Evolutionary conservation across 2,797 vertebrate genomes (phyloP).

Genomic region (Acipenser ruthenus): DNA sequence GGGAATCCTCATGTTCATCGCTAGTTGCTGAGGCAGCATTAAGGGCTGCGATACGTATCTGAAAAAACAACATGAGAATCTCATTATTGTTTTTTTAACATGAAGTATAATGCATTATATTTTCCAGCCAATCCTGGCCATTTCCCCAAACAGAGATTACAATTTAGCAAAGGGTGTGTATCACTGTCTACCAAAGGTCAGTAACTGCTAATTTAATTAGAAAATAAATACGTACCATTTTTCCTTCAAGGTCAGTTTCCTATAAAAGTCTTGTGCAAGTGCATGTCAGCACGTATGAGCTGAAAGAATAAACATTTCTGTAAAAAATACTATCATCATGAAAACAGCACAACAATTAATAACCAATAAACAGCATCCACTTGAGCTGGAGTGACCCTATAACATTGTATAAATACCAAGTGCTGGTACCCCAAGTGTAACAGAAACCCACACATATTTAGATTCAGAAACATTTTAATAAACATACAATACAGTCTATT

Average conservation of each 20-base stretch:
- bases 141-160: background rate
- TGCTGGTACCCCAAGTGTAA: too few relatives aligned
- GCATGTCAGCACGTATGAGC: background rate
- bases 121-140: background rate
- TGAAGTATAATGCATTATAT: background rate
- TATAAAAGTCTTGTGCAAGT: background rate
- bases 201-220: background rate
- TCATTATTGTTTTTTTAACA: background rate
- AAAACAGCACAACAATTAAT: background rate
- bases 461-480: too few relatives aligned
- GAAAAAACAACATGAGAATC: background rate
- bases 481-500: too few relatives aligned
- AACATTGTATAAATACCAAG: too few relatives aligned
- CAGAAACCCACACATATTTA: too few relatives aligned
- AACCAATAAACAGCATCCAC: too few relatives aligned
- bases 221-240: background rate
- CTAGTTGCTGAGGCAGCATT: slow-evolving; percentile 80
- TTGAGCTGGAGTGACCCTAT: too few relatives aligned
- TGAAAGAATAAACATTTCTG: background rate
- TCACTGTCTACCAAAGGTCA: too few relatives aligned
- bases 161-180: background rate
- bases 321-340: background rate
- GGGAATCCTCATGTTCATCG: slow-evolving; percentile 82
- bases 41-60: slow-evolving; percentile 94
- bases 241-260: background rate